Conservation (phyloP, 2,888 invertebrate genomes). For the Lasius platythorax region DNA sequence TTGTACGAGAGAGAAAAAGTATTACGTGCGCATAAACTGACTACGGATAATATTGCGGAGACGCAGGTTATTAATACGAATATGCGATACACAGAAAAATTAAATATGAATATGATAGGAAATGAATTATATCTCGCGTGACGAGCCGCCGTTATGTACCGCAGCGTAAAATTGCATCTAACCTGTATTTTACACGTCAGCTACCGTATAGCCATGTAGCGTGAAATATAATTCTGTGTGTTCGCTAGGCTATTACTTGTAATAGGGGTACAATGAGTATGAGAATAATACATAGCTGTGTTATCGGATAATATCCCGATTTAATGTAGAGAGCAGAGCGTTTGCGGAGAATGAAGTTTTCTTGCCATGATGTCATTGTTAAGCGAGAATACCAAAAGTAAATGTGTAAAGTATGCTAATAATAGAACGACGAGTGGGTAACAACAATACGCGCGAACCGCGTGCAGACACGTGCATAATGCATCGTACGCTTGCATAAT, state of each 20-base stretch:
- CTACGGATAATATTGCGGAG: conserved; percentile 6
- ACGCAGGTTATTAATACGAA: conserved; percentile 21
- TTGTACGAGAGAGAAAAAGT: not conserved
- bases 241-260: conserved; percentile 50
- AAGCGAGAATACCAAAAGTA: conserved; percentile 25
- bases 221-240: conserved; percentile 53
- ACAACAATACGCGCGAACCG: not conserved
- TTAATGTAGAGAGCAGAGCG: conserved; percentile 13
- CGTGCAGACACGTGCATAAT: not conserved
- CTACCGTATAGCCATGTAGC: conserved; percentile 24
- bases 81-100: conserved; percentile 30
- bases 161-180: conserved; percentile 51
- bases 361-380: conserved; percentile 36
- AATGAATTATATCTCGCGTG: conserved; percentile 52
- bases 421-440: conserved; percentile 11
- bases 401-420: conserved; percentile 25
- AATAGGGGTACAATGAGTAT: conserved; percentile 38
- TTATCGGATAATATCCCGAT: conserved; percentile 48
- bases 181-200: conserved; percentile 55
- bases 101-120: conserved; percentile 47
- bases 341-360: conserved; percentile 30
- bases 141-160: conserved; percentile 30
- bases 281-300: conserved; percentile 16
- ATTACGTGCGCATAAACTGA: not conserved
- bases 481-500: conserved; percentile 26